Base-by-base conservation (phyloP, 2,888 invertebrate species). In the Pteria penguin region DNA sequence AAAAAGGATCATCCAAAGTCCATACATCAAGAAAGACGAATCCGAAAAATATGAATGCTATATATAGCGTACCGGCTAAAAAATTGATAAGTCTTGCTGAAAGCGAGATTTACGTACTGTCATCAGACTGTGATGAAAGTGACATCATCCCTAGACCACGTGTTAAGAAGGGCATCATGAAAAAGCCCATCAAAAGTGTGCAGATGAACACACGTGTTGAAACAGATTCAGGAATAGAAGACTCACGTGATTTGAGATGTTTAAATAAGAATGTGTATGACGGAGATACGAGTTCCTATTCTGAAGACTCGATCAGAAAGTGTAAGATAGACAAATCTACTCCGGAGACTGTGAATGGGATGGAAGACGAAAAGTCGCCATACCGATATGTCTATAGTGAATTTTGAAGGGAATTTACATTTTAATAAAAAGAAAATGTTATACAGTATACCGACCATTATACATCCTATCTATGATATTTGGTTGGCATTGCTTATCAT, bases 331-430 rank as follows among this genome's bases (percentile, higher is more conserved):
- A 45, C 18, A 45, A 45, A 45, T n/a, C n/a, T n/a, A n/a, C n/a
- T n/a, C 18, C 18, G 18, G 11, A 45, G 18, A 45, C 45, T 18
- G 18, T 14, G 8, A 18, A 18, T 14, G 45, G 11, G 8, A 0
- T 18, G 8, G 45, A 45, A 14, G 45, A 45, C 11, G 45, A 45
- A 65, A 65, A 65, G 45, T 36, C 65, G 5, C 65, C 65, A 26
- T 65, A 24, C 31, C 33, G 36, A 36, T 65, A 65, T 45, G 65
- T 65, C 11, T 65, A 65, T 33, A 65, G 65, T 36, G 65, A 65
- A 24, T 65, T 33, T 33, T 65, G 26, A 26, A n/a, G n/a, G n/a
- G n/a, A n/a, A n/a, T n/a, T n/a, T n/a, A n/a, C n/a, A n/a, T n/a
- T n/a, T n/a, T n/a, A n/a, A n/a, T n/a, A n/a, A n/a, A n/a, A n/a